These are phyloP conservation scores for Bradypodion ventrale DNA, from an alignment of 2,797 vertebrate genomes.

Conservation along the genomic window DNA sequence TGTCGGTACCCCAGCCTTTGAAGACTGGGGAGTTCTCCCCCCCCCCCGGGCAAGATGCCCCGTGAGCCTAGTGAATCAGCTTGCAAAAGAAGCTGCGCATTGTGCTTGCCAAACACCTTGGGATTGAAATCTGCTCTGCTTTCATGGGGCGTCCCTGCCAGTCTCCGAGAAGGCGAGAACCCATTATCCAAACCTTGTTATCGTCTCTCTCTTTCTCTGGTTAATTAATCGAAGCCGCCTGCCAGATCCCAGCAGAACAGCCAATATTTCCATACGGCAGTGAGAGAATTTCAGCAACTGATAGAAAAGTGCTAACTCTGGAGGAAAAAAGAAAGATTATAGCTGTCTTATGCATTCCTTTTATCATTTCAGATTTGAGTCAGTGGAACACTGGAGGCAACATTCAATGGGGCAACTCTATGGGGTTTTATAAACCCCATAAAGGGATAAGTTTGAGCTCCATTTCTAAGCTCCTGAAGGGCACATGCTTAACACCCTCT, in stretches of 20 bases:
- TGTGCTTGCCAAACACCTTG: not conserved
- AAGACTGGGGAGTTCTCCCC: not conserved
- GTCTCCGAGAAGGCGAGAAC: not conserved
- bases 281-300: not conserved
- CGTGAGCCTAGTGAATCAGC: not conserved
- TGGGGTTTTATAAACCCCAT: not conserved
- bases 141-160: no score
- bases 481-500: not conserved
- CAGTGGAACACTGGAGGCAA: not conserved
- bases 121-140: not conserved
- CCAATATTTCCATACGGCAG: not conserved
- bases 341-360: not conserved
- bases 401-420: not conserved
- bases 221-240: not conserved
- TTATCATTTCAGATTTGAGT: not conserved
- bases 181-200: constrained; percentile 7
- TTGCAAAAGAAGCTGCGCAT: constrained; percentile 3
- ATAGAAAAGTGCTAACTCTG: not conserved
- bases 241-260: not conserved
- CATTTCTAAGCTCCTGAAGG: no score
- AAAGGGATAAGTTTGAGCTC: not conserved
- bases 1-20: not conserved
- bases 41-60: constrained; percentile 23
- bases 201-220: fast-evolving
- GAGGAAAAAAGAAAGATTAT: not conserved